Percentiles rank a stretch among this genome's conserved stretches.
Conservation (phyloP, 2,888 invertebrate species). For the Ellobium chinense region DNA sequence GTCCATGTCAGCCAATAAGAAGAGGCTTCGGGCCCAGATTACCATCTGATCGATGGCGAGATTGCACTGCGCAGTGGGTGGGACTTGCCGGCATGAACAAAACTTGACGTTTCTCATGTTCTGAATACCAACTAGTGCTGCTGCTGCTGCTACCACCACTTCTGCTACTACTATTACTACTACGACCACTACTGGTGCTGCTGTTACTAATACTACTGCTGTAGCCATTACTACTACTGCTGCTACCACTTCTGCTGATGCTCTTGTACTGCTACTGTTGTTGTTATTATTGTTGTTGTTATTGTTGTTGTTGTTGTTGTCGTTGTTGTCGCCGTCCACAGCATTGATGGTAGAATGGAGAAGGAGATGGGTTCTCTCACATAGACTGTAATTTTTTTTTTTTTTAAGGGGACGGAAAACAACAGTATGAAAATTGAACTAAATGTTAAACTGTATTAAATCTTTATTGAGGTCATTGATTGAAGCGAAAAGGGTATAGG, state of each 20-base stretch:
- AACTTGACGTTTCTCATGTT: too few relatives aligned
- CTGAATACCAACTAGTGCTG: too few relatives aligned
- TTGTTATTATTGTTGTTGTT: neutral
- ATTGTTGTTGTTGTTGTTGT: neutral
- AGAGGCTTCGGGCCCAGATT: neutral
- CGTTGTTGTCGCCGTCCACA: neutral
- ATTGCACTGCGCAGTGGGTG: neutral
- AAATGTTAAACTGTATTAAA: too few relatives aligned
- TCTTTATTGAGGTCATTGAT: too few relatives aligned
- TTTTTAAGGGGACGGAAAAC: too few relatives aligned
- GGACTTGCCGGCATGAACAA: too few relatives aligned
- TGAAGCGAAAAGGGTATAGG: too few relatives aligned
- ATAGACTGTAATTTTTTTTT: too few relatives aligned
- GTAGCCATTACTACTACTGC: neutral
- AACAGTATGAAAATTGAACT: too few relatives aligned
- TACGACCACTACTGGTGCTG: neutral
- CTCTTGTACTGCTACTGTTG: neutral
- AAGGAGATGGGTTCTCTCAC: too few relatives aligned
- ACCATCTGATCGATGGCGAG: neutral
- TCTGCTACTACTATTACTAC: neutral
- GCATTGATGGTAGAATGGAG: neutral
- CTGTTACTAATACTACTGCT: neutral
- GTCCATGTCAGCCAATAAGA: neutral
- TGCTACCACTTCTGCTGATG: neutral
- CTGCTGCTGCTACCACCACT: too few relatives aligned